Evolutionary conservation across 2,797 vertebrate genomes (phyloP), one percentile per base, ranked within the genome.

Genomic region (Silurus lanzhouensis): DNA sequence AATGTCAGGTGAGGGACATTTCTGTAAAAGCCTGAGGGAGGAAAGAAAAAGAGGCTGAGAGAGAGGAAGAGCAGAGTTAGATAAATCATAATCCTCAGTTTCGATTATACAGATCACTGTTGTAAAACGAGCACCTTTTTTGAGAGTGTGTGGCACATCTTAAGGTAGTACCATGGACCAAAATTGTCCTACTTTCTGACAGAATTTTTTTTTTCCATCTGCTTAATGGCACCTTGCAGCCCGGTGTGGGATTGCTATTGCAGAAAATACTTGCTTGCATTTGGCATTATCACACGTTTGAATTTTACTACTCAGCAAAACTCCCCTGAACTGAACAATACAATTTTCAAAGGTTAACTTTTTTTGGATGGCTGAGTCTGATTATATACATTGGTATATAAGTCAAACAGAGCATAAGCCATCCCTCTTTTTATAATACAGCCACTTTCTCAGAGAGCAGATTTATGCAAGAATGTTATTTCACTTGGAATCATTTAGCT

Each of bases 1-100:
- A 90, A 90, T 87, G 88, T 89, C 87, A 88, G 88, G 81, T 88
- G 76, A 83, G 58, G 68, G 85, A 87, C 74, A 83, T 87, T 85
- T 81, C 87, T 76, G 75, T 38, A 75, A 85, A 81, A 85, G 87
- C 87, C 72, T 46, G 61, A 81, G 86, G 86, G 80, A 48, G 31
- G 46, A 25, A 31, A 64, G 6, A 38, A 64, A 57, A 82, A 60
- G 46, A 64, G 82, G n/a, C 6, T 67, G 20, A 38, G 25, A 74
- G 17, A 12, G 77, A n/a, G 82, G 70, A 52, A 38, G 44, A 25
- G 63, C 19, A 72, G 58, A 72, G 58, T 58, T 52, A 61, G 31
- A 38, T 79, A 9, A 52, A 46, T 55, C 14, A 80, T 55, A 58
- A 68, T 64, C 75, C 71, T 72, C 64, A 70, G 12, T n/a, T 5